Conservation (phyloP, 1,140 invertebrate genomes). For the Drosophila athabasca region DNA sequence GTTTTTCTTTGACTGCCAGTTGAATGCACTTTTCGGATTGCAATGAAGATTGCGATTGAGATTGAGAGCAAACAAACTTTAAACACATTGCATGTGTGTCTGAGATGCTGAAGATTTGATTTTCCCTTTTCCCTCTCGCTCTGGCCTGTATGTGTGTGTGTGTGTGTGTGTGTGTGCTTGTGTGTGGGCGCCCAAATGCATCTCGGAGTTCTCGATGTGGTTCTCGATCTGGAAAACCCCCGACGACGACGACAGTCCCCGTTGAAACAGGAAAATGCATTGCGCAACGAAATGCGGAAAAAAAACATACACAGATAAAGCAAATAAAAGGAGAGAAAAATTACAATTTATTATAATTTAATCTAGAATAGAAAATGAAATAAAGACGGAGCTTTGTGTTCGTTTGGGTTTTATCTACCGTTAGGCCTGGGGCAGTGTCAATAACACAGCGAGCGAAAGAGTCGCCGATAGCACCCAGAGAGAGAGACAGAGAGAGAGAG, state of each 20-base stretch:
- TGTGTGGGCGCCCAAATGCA: constrained; percentile 35
- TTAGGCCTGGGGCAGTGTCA: constrained; percentile 70
- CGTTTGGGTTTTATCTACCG: constrained; percentile 78
- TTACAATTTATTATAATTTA: constrained; percentile 82
- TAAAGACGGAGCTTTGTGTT: constrained; percentile 47
- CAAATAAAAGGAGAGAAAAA: constrained; percentile 37
- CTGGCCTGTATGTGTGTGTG: neutral
- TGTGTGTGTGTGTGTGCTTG: neutral
- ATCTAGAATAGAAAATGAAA: constrained; percentile 80
- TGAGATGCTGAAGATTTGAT: too few relatives aligned
- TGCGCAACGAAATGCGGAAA: constrained; percentile 59
- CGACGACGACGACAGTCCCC: constrained; percentile 28
- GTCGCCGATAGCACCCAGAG: neutral
- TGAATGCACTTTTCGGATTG: too few relatives aligned
- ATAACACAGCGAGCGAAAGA: constrained; percentile 53
- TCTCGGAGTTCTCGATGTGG: constrained; percentile 2
- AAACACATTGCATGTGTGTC: too few relatives aligned
- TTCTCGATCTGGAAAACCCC: constrained; percentile 30
- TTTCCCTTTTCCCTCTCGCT: too few relatives aligned
- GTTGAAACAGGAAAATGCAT: constrained; percentile 51
- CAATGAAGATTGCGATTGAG: too few relatives aligned
- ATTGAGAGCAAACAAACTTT: too few relatives aligned
- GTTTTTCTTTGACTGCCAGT: too few relatives aligned
- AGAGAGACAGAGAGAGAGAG: neutral
- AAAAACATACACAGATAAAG: neutral